Conservation (phyloP, 1,140 invertebrate genomes). For the Ephestia elutella region DNA sequence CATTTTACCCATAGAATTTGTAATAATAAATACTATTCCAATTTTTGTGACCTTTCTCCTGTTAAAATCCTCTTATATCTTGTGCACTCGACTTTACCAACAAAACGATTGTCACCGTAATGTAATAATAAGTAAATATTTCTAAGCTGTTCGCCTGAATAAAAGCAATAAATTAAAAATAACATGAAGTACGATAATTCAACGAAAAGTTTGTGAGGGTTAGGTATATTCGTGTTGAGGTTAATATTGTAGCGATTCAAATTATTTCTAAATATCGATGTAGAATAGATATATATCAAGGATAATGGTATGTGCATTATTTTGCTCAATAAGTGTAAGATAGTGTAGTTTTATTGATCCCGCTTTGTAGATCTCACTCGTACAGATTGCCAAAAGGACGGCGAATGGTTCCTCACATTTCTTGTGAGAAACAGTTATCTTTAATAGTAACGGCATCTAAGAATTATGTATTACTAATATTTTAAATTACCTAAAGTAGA, state of each 20-base stretch:
- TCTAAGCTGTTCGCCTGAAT: not conserved
- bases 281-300: constrained; percentile 9
- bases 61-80: too few relatives aligned
- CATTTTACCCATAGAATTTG: too few relatives aligned
- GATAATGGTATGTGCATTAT: constrained; percentile 13
- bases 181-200: constrained; percentile 25
- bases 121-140: not conserved
- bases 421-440: too few relatives aligned
- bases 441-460: too few relatives aligned
- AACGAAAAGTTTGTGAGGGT: constrained; percentile 25
- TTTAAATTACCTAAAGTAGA: too few relatives aligned
- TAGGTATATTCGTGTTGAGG: constrained; percentile 20
- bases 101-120: not conserved
- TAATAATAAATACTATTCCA: too few relatives aligned
- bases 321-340: constrained; percentile 27
- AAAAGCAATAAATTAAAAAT: constrained; percentile 13
- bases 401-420: too few relatives aligned
- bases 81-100: not conserved
- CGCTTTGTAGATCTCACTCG: constrained; percentile 12
- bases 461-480: too few relatives aligned
- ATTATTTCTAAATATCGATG: constrained; percentile 5
- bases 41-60: too few relatives aligned
- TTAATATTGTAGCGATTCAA: constrained; percentile 6
- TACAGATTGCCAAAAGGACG: not conserved
- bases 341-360: constrained; percentile 15